These are phyloP conservation scores for Tapirus terrestris DNA, from an alignment of 2,113 vertebrate genomes.

Conservation along the genomic window DNA sequence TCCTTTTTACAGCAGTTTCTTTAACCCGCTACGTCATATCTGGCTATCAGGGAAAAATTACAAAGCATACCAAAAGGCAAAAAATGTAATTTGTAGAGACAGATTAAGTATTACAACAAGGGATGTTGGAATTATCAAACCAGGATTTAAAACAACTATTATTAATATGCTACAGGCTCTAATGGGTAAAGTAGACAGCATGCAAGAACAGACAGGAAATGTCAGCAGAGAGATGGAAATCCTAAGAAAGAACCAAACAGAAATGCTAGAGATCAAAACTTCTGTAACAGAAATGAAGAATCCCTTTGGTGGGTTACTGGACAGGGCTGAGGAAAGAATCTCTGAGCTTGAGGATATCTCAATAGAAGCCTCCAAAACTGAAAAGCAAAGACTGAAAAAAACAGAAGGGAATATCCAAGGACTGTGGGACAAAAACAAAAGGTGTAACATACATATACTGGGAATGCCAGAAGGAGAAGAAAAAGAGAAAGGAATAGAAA, in stretches of 20 bases:
- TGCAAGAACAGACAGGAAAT: background rate
- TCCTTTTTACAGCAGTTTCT: background rate
- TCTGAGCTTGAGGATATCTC: background rate
- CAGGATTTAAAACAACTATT: background rate
- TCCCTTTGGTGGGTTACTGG: background rate
- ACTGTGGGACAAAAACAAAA: background rate
- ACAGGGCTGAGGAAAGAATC: background rate
- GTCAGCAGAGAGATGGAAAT: background rate
- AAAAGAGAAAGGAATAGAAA: background rate
- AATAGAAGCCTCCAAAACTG: background rate
- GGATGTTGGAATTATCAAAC: background rate
- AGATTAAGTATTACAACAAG: background rate
- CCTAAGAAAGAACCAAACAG: background rate
- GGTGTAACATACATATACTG: background rate
- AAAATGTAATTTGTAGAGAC: background rate
- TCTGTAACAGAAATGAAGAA: background rate
- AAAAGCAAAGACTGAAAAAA: background rate
- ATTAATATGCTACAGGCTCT: background rate
- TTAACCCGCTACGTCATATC: background rate
- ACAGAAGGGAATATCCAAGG: background rate
- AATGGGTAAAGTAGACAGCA: background rate
- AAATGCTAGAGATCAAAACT: background rate
- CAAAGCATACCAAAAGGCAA: background rate
- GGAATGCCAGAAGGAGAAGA: background rate
- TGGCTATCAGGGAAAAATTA: background rate